A percentile compares a stretch with the other conserved stretches of the same genome.
Conservation (phyloP, 2,888 invertebrate genomes). For the Drosophila ezoana region DNA sequence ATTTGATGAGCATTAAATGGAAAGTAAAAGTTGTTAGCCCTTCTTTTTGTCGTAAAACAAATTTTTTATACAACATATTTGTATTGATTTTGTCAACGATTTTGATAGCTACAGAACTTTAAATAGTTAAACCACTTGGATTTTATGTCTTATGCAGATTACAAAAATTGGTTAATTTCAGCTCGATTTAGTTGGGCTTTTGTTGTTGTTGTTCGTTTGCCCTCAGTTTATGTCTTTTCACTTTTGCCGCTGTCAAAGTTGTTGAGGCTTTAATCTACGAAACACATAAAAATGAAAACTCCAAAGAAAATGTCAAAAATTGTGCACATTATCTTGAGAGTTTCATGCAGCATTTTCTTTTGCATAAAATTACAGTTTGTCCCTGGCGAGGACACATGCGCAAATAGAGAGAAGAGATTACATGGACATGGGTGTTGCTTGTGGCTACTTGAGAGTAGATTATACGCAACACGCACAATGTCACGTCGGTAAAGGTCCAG, state of each 20-base stretch:
- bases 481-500: slow-evolving; percentile 57
- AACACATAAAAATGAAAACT: slow-evolving; percentile 41
- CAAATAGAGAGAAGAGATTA: slow-evolving; percentile 50
- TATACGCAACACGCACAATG: slow-evolving; percentile 64
- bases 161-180: slow-evolving; percentile 7
- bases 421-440: slow-evolving; percentile 73
- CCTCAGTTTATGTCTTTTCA: slow-evolving; percentile 7
- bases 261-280: slow-evolving; percentile 34
- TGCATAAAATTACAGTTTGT: slow-evolving; percentile 77
- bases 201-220: neutral
- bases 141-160: slow-evolving; percentile 31
- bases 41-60: slow-evolving; percentile 5
- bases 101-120: slow-evolving; percentile 26
- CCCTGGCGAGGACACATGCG: slow-evolving; percentile 44
- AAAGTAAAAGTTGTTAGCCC: slow-evolving; percentile 40
- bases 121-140: slow-evolving; percentile 17
- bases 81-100: slow-evolving; percentile 8
- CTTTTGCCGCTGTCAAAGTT: slow-evolving; percentile 23
- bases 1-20: slow-evolving; percentile 26
- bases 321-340: slow-evolving; percentile 60
- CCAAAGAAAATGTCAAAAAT: slow-evolving; percentile 52
- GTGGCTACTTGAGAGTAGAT: slow-evolving; percentile 76
- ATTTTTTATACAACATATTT: slow-evolving; percentile 5
- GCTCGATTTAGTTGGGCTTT: slow-evolving; percentile 1
- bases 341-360: slow-evolving; percentile 65